Conservation (phyloP, 2,113 vertebrate species). For the Phoxinus phoxinus region DNA sequence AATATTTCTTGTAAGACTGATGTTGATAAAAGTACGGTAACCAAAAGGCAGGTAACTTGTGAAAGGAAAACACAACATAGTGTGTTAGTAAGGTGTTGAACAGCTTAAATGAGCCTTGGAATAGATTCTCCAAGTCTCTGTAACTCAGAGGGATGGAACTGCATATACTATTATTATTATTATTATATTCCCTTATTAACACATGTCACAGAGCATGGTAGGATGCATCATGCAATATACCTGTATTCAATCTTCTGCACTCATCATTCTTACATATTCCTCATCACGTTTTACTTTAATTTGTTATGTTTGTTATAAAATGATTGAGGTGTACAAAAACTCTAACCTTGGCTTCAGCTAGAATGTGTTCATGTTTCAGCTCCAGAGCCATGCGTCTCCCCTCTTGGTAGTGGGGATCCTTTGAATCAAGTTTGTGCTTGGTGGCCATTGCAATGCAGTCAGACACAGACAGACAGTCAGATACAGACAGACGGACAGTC, state of each 20-base stretch:
- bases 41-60: not conserved
- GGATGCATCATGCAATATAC: not conserved
- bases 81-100: not conserved
- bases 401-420: not conserved
- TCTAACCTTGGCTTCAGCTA: not conserved
- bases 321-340: not conserved
- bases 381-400: slow-evolving; percentile 1
- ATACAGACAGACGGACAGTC: too few relatives aligned
- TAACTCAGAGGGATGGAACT: not conserved
- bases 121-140: not conserved
- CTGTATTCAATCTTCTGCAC: not conserved
- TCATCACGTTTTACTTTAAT: not conserved
- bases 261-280: not conserved
- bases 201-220: not conserved
- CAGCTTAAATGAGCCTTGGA: not conserved
- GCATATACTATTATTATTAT: too few relatives aligned
- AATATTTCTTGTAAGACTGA: too few relatives aligned
- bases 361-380: not conserved
- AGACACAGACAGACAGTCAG: not conserved
- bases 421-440: not conserved
- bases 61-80: not conserved
- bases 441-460: not conserved
- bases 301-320: not conserved
- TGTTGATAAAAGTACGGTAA: not conserved
- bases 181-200: not conserved